These are phyloP conservation scores for Oryzias dopingdopingensis DNA, from an alignment of 2,797 vertebrate genomes.

Conservation along the genomic window DNA sequence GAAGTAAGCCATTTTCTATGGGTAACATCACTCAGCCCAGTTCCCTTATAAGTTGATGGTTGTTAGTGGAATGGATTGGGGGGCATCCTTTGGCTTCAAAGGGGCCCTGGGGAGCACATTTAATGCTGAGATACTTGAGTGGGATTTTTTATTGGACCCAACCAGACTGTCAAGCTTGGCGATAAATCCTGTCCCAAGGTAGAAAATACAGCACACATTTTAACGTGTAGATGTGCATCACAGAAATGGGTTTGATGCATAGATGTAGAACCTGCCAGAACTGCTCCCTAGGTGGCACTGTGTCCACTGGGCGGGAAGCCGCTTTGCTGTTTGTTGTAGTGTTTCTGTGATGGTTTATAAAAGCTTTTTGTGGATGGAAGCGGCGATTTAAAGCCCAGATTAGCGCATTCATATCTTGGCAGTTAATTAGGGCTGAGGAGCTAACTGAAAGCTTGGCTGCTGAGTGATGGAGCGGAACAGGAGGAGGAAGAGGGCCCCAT, in stretches of 20 bases:
- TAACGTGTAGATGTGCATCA: not conserved
- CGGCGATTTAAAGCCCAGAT: constrained; percentile 67
- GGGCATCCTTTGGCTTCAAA: constrained; percentile 2
- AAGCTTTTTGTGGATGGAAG: constrained; percentile 66
- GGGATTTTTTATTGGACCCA: constrained; percentile 64
- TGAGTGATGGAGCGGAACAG: constrained; percentile 53
- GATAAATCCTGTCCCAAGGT: constrained; percentile 34
- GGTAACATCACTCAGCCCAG: not conserved
- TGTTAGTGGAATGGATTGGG: constrained; percentile 8
- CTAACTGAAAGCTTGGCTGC: constrained; percentile 60
- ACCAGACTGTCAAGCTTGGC: constrained; percentile 56
- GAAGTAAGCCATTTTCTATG: not conserved
- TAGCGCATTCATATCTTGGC: constrained; percentile 68
- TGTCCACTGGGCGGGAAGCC: constrained; percentile 39
- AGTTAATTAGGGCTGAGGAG: constrained; percentile 69
- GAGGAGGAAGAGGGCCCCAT: constrained; percentile 35
- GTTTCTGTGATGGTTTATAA: constrained; percentile 61
- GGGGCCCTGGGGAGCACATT: constrained; percentile 17
- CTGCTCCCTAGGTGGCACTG: constrained; percentile 66
- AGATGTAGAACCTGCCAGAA: not conserved
- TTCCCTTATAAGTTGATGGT: not conserved
- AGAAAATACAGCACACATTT: constrained; percentile 14
- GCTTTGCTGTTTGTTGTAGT: constrained; percentile 52
- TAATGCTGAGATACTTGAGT: constrained; percentile 53
- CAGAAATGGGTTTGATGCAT: not conserved